These are phyloP conservation scores for Argyrosomus japonicus DNA, from an alignment of 2,113 vertebrate species.

Conservation along the genomic window DNA sequence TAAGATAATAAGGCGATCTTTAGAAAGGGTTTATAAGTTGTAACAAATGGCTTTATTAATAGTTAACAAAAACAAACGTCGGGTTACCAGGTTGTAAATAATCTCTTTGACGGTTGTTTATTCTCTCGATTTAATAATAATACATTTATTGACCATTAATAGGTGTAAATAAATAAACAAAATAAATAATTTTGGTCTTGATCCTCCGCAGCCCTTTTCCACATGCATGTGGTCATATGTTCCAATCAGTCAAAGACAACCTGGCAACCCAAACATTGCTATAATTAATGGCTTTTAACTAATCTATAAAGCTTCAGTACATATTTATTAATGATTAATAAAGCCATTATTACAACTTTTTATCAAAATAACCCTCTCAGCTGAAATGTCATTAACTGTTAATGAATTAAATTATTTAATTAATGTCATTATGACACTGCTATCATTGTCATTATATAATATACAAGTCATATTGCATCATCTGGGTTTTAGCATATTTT, in stretches of 20 bases:
- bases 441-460: neutral
- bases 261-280: neutral
- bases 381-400: neutral
- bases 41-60: conserved; percentile 10
- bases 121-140: neutral
- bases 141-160: neutral
- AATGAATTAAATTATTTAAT: neutral
- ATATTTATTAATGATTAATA: neutral
- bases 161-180: no score
- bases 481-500: neutral
- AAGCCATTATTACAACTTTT: neutral
- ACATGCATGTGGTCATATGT: neutral
- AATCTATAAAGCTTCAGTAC: neutral
- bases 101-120: neutral
- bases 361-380: neutral
- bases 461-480: neutral
- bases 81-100: neutral
- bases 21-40: neutral
- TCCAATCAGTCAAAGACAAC: neutral
- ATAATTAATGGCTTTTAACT: neutral
- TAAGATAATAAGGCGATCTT: neutral
- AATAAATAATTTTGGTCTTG: neutral
- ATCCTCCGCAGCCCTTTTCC: neutral
- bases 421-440: neutral
- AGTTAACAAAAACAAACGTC: neutral